Base-by-base conservation (phyloP, 2,888 invertebrate genomes). In the Notodonta ziczac region DNA sequence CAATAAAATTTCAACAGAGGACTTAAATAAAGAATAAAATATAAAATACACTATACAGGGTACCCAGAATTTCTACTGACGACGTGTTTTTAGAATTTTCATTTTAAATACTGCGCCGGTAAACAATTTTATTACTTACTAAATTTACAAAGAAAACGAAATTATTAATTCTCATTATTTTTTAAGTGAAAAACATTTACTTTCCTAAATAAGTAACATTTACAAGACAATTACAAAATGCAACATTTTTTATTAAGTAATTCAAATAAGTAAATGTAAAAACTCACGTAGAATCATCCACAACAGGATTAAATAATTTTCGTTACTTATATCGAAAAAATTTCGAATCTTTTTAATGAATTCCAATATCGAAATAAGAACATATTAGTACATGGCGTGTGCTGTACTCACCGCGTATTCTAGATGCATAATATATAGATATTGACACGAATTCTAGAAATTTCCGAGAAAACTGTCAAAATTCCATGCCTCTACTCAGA, bases 1-100 rank as follows among this genome's bases (percentile, higher is more conserved):
- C 73, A 86, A 90, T 89, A 89, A 89, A 89, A 87, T 91, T 88
- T 89, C 84, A 91, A 91, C 90, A 87, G 76, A 78, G 68, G 80
- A 82, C 78, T 76, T 76, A 83, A 82, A 84, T 76, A 76, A 40
- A n/a, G 6, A 16, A 51, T 10, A 35, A 35, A 53, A 77, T 76
- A 76, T n/a, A 82, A 81, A 79, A 84, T 61, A 68, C 63, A 72
- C 65, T 75, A 68, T 70, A 72, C 76, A 76, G 60, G 70, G 69
- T 72, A 74, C 72, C 48, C 58, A 63, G 66, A 64, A 68, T 59
- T 66, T 66, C 61, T 64, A 66, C 64, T 55, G 72, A 63, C 65
- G 72, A 63, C 65, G 66, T 73, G 67, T 67, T 72, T 74, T 65
- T 74, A 72, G 67, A 72, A 66, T 68, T 42, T 56, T 44, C 59